Evolutionary conservation across 2,888 invertebrate genomes (phyloP).

Genomic region (Norana najaformis): DNA sequence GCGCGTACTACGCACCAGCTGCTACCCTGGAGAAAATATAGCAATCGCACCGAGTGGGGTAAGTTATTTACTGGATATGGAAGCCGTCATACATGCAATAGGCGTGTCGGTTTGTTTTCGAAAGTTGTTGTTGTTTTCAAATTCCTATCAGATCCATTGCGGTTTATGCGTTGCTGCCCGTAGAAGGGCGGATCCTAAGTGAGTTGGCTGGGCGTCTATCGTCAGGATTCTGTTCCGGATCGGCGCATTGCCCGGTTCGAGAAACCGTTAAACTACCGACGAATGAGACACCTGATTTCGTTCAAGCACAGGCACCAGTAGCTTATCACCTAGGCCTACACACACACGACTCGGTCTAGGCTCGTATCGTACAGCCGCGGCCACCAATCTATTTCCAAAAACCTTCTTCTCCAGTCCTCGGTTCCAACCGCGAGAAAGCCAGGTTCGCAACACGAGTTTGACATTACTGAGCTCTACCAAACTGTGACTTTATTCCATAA

Average conservation of each 20-base stretch:
- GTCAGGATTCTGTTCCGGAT: not conserved
- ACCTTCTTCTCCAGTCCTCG: too few species aligned
- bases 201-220: not conserved
- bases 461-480: too few species aligned
- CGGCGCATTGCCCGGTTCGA: not conserved
- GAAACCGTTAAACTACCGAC: not conserved
- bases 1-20: slow-evolving; percentile 13
- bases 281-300: not conserved
- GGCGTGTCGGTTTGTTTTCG: not conserved
- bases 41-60: not conserved
- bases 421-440: too few species aligned
- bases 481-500: too few species aligned
- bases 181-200: not conserved
- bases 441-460: too few species aligned
- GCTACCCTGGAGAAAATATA: not conserved
- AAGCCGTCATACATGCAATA: not conserved
- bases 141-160: not conserved
- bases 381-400: too few species aligned
- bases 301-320: not conserved
- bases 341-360: not conserved
- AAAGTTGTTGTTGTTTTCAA: not conserved
- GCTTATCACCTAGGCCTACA: not conserved
- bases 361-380: too few species aligned
- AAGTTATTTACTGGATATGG: not conserved
- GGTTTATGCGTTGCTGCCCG: not conserved